phyloP scores from a whole-genome alignment of 2,113 vertebrate genomes.

The Piaya cayana region DNA sequence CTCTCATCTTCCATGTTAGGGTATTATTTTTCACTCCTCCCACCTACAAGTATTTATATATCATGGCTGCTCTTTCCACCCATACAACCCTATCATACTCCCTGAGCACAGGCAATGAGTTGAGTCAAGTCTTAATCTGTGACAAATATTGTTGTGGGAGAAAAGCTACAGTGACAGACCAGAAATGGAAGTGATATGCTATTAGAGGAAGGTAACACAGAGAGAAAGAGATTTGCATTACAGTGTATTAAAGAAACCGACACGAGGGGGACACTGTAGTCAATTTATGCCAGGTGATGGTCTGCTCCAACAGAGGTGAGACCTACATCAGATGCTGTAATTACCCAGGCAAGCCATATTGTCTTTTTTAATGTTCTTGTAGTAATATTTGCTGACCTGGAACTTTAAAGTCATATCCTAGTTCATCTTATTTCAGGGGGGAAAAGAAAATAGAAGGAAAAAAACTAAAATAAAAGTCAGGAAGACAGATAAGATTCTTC shows the following conservation, averaged over 20 bases:
- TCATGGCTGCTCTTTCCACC: not conserved
- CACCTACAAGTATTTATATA: not conserved
- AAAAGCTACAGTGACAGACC: not conserved
- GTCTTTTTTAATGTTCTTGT: not conserved
- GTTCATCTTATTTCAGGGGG: not conserved
- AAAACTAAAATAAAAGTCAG: not conserved
- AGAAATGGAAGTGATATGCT: not conserved
- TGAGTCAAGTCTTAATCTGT: not conserved
- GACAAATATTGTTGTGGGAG: not conserved
- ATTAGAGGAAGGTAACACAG: not conserved
- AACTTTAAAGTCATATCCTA: not conserved
- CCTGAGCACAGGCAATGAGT: not conserved
- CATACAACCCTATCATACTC: not conserved
- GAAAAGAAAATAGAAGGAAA: not conserved
- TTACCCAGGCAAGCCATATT: not conserved
- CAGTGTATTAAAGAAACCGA: not conserved
- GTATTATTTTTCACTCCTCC: not conserved
- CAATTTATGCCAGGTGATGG: not conserved
- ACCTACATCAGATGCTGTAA: not conserved
- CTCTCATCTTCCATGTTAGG: not conserved
- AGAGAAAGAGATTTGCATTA: not conserved
- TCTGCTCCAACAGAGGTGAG: not conserved
- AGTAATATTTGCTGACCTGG: not conserved
- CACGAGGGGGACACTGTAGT: not conserved
- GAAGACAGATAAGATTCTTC: not conserved